Conservation (phyloP, 1,140 invertebrate genomes). For the Drosophila arizonae region DNA sequence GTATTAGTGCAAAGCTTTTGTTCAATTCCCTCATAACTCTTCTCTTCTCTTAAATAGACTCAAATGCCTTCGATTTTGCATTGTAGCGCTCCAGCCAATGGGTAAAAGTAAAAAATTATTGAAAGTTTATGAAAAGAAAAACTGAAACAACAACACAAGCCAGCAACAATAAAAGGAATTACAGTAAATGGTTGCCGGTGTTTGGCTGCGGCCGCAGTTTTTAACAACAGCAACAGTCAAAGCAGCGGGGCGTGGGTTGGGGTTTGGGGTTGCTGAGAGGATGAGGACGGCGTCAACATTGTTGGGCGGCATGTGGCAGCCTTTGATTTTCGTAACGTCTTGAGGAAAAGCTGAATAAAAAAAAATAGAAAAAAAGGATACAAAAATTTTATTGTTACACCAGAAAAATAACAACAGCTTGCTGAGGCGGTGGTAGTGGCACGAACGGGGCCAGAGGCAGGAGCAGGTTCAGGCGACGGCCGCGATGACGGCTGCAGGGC, state of each 20-base stretch:
- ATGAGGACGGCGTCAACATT: constrained; percentile 54
- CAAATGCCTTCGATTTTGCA: neutral
- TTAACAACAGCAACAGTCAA: constrained; percentile 56
- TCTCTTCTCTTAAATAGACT: neutral
- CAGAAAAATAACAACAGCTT: constrained; percentile 76
- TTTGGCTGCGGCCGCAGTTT: constrained; percentile 56
- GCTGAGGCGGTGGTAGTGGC: neutral
- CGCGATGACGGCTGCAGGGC: constrained; percentile 56
- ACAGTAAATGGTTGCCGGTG: constrained; percentile 54
- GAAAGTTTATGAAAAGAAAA: constrained; percentile 74
- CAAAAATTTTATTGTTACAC: constrained; percentile 75
- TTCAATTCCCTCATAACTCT: no score
- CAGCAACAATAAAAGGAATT: constrained; percentile 56
- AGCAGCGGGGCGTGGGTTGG: constrained; percentile 29
- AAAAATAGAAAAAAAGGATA: constrained; percentile 41
- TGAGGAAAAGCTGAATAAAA: constrained; percentile 21
- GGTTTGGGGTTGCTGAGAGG: neutral
- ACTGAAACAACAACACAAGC: constrained; percentile 23
- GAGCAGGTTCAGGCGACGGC: neutral
- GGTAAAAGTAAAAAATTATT: constrained; percentile 65
- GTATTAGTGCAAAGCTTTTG: no score
- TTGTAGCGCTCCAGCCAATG: constrained; percentile 49
- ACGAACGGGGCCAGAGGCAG: neutral
- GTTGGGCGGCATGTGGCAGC: constrained; percentile 70
- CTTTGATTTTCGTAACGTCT: constrained; percentile 66